phyloP scores from a whole-genome alignment of 2,113 vertebrate genomes.

The Megaceryle torquata region DNA sequence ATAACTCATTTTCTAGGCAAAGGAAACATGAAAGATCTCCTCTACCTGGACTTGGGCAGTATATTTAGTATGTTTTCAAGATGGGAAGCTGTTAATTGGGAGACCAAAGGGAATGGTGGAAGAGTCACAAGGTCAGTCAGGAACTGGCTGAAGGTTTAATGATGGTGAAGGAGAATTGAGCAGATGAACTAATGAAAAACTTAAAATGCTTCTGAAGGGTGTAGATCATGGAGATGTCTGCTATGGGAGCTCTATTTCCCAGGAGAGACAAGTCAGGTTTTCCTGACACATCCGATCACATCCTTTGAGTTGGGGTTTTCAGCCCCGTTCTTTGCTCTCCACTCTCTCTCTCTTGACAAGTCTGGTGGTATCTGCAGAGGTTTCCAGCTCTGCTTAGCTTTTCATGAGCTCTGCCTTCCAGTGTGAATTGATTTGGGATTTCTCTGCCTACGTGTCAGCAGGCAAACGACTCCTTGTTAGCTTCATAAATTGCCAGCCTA shows the following conservation, averaged over 20 bases:
- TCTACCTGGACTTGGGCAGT: too few species aligned
- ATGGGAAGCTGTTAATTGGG: background rate
- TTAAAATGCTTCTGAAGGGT: too few species aligned
- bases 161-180: background rate
- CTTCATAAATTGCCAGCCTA: background rate
- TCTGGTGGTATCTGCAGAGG: background rate
- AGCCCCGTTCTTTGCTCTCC: background rate
- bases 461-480: background rate
- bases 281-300: background rate
- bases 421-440: background rate
- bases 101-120: background rate
- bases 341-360: rapidly evolving
- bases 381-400: background rate
- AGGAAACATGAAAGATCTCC: background rate
- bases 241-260: background rate
- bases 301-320: background rate
- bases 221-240: background rate
- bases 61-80: background rate
- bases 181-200: too few species aligned
- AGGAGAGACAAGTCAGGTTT: background rate
- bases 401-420: background rate
- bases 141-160: background rate
- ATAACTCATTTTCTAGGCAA: too few species aligned
- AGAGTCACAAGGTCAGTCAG: background rate
- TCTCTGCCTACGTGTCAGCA: background rate